These are phyloP conservation scores for Mythimna loreyi DNA, from an alignment of 2,888 invertebrate genomes.

Conservation along the genomic window DNA sequence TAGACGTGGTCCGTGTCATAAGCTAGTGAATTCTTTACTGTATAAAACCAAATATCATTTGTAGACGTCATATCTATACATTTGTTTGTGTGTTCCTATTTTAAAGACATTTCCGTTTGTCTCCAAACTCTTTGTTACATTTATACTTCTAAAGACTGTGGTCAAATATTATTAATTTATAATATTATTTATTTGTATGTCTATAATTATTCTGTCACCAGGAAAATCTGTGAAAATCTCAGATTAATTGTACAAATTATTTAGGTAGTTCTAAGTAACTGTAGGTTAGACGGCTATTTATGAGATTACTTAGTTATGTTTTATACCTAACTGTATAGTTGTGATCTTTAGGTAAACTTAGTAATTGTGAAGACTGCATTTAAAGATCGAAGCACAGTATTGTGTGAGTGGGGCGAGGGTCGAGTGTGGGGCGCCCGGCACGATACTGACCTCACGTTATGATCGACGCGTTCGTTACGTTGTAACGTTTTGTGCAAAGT, in stretches of 20 bases:
- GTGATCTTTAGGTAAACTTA: slow-evolving; percentile 85
- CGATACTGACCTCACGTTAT: slow-evolving; percentile 80
- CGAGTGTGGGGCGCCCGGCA: slow-evolving; percentile 38
- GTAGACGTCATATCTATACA: slow-evolving; percentile 73
- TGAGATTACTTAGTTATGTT: slow-evolving; percentile 89
- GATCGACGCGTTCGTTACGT: slow-evolving; percentile 79
- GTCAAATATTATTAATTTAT: slow-evolving; percentile 88
- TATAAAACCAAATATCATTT: slow-evolving; percentile 83
- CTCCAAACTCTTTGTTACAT: slow-evolving; percentile 76
- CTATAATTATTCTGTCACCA: slow-evolving; percentile 84
- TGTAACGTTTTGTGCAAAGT: slow-evolving; percentile 90
- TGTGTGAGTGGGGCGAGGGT: slow-evolving; percentile 62
- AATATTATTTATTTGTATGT: slow-evolving; percentile 89
- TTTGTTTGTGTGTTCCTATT: slow-evolving; percentile 86
- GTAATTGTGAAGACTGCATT: slow-evolving; percentile 87
- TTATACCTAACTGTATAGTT: slow-evolving; percentile 84
- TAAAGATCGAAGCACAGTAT: slow-evolving; percentile 82
- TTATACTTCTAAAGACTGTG: slow-evolving; percentile 87
- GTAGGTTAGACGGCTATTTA: slow-evolving; percentile 87
- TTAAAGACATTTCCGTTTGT: slow-evolving; percentile 83
- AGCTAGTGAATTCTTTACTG: slow-evolving; percentile 71
- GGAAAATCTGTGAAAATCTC: slow-evolving; percentile 80
- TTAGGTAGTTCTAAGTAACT: slow-evolving; percentile 78
- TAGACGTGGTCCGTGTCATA: slow-evolving; percentile 64
- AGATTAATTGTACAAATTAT: slow-evolving; percentile 90